Conservation (phyloP, 2,888 invertebrate genomes). For the Lycophotia porphyrea region DNA sequence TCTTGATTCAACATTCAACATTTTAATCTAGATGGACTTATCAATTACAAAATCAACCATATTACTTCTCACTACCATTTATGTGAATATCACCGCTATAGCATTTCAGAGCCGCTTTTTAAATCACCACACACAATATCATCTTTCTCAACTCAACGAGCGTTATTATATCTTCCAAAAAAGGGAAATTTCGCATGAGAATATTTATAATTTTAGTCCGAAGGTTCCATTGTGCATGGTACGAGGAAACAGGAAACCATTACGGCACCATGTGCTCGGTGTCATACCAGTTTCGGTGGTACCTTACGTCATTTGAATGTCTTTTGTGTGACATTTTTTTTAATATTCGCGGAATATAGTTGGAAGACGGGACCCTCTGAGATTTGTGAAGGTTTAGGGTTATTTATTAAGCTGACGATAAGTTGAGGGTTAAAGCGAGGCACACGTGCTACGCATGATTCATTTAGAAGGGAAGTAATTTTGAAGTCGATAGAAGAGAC, state of each 20-base stretch:
- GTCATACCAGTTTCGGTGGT: slow-evolving; percentile 81
- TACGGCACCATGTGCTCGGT: slow-evolving; percentile 83
- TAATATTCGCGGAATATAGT: slow-evolving; percentile 53
- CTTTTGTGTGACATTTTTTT: slow-evolving; percentile 59
- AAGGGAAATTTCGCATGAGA: slow-evolving; percentile 72
- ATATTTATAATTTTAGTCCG: slow-evolving; percentile 83
- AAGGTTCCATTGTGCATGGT: slow-evolving; percentile 80
- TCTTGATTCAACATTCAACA: slow-evolving; percentile 10
- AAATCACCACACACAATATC: slow-evolving; percentile 65
- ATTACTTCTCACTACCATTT: slow-evolving; percentile 28
- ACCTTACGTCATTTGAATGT: slow-evolving; percentile 72
- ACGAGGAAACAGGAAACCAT: slow-evolving; percentile 88
- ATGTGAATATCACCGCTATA: slow-evolving; percentile 11
- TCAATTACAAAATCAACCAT: slow-evolving; percentile 27
- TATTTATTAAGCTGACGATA: slow-evolving; percentile 43
- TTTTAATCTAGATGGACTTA: slow-evolving; percentile 29
- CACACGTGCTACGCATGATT: slow-evolving; percentile 1
- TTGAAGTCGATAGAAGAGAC: not conserved
- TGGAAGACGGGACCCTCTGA: slow-evolving; percentile 14
- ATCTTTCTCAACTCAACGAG: slow-evolving; percentile 57
- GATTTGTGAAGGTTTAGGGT: slow-evolving; percentile 45
- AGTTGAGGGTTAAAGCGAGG: slow-evolving; percentile 13
- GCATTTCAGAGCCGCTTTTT: slow-evolving; percentile 45
- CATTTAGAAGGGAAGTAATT: not conserved
- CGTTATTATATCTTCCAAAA: slow-evolving; percentile 76